Evolutionary conservation across 2,113 vertebrate genomes (phyloP), one percentile per base, ranked within the genome.

Genomic region (Numida meleagris): DNA sequence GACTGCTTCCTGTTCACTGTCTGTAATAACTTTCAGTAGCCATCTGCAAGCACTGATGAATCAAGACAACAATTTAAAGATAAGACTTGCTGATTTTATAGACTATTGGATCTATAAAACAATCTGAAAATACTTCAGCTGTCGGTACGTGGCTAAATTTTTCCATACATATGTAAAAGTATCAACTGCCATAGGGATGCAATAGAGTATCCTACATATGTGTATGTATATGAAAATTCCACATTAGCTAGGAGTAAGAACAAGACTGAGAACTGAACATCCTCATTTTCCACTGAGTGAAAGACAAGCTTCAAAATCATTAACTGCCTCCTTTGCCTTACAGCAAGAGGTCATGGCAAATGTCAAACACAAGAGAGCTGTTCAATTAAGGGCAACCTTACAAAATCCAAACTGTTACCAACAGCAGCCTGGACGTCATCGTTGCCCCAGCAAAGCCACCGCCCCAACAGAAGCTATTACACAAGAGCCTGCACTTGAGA

Each of bases 281-380:
- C 65, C 27, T 90, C 27, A 51, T 71, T 90, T 89, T 88, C 36
- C 76, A 42, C 79, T 42, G 24, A 90, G 58, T 62, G 68, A 93
- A 86, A 87, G 79, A 83, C 50, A 63, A 85, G 79, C 77, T 78
- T 95, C 88, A 91, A 84, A 95, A 92, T 96, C 82, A 86, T 90
- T 94, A 96, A 92, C 87, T 73, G 77, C 67, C 89, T 89, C 72
- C 79, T 88, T 91, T 43, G 83, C 82, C 89, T 93, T 89, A 74
- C 83, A 97, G 88, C 75, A 88, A 89, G 95, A 84, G 86, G 91
- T 95, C 94, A 83, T 76, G 88, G 85, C 68, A 97, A 96, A 95
- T 86, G 90, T 90, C 94, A 95, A 62, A 78, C 85, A 91, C 85
- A 95, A 90, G 92, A 94, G 81, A 88, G 81, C 55, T 1, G 50